These are phyloP conservation scores for Aphrocallistes beatrix DNA, from an alignment of 37 sponge, comb jelly and placozoan species.

Conservation along the genomic window DNA sequence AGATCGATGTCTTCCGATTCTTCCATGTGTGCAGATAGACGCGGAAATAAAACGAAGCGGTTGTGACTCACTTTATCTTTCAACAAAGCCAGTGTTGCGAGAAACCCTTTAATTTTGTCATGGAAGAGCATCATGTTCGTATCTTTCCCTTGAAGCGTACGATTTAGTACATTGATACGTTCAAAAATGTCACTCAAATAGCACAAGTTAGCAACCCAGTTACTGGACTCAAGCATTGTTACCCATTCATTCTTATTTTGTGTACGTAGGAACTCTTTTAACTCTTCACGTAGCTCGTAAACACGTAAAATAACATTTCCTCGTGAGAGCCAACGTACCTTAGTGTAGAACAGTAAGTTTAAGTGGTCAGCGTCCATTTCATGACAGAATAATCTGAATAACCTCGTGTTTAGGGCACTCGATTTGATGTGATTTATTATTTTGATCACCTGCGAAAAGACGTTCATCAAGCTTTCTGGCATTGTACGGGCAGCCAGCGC, in stretches of 20 bases:
- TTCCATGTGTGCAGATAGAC: background rate
- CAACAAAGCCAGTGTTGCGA: constrained; percentile 16
- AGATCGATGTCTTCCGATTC: background rate
- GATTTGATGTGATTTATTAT: background rate
- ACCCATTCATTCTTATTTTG: constrained; percentile 12
- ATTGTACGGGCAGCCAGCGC: constrained; percentile 12
- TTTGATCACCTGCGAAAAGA: constrained; percentile 8
- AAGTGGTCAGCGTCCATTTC: constrained; percentile 13
- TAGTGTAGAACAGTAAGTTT: background rate
- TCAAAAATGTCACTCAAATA: constrained; percentile 19
- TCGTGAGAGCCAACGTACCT: constrained; percentile 13
- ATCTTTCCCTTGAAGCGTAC: no score
- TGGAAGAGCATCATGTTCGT: background rate
- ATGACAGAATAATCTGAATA: constrained; percentile 16
- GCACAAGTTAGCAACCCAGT: constrained; percentile 8
- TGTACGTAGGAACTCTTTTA: constrained; percentile 16
- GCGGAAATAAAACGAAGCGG: constrained; percentile 4
- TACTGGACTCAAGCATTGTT: background rate
- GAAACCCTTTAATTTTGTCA: background rate
- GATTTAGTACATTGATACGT: constrained; percentile 12
- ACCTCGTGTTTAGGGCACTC: constrained; percentile 19
- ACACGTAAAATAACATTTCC: constrained; percentile 14
- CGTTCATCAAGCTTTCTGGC: constrained; percentile 14
- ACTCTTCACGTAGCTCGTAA: constrained; percentile 18
- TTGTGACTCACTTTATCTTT: constrained; percentile 8